Evolutionary conservation across 1,140 invertebrate species (phyloP).

Genomic region (Ceratosolen fusciceps): DNA sequence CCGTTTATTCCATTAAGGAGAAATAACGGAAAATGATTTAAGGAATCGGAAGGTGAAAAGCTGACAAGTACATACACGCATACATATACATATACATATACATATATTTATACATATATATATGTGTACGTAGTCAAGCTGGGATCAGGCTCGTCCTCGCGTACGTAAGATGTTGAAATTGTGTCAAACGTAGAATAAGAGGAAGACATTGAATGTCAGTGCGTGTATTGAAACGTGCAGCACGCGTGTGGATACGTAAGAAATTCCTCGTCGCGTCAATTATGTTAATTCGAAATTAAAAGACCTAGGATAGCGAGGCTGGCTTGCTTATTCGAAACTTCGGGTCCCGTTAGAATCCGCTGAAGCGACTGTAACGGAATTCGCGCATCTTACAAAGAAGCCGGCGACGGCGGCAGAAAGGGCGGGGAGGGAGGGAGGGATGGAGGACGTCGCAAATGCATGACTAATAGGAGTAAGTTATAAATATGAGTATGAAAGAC

Average conservation of each 20-base stretch:
- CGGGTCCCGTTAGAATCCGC: slow-evolving; percentile 63
- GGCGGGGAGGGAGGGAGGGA: too few relatives aligned
- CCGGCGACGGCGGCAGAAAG: too few relatives aligned
- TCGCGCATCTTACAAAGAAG: slow-evolving; percentile 51
- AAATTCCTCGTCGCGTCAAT: slow-evolving; percentile 57
- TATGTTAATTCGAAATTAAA: slow-evolving; percentile 65
- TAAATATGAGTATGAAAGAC: background rate
- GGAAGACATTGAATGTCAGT: slow-evolving; percentile 44
- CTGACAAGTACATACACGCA: too few relatives aligned
- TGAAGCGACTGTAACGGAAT: slow-evolving; percentile 49
- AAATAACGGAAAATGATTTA: slow-evolving; percentile 27
- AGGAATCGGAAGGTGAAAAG: background rate
- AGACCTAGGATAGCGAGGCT: slow-evolving; percentile 5
- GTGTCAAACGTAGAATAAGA: slow-evolving; percentile 46
- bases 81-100: too few relatives aligned
- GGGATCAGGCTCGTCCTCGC: background rate
- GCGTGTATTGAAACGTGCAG: slow-evolving; percentile 26
- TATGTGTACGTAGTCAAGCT: too few relatives aligned
- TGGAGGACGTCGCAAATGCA: slow-evolving; percentile 31
- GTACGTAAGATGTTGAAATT: background rate
- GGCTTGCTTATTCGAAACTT: slow-evolving; percentile 56
- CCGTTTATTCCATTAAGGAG: too few relatives aligned
- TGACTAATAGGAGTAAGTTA: background rate
- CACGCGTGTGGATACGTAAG: background rate
- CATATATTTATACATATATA: too few relatives aligned